Evolutionary conservation across 2,797 vertebrate genomes (phyloP).

Genomic region (Otus scops): DNA sequence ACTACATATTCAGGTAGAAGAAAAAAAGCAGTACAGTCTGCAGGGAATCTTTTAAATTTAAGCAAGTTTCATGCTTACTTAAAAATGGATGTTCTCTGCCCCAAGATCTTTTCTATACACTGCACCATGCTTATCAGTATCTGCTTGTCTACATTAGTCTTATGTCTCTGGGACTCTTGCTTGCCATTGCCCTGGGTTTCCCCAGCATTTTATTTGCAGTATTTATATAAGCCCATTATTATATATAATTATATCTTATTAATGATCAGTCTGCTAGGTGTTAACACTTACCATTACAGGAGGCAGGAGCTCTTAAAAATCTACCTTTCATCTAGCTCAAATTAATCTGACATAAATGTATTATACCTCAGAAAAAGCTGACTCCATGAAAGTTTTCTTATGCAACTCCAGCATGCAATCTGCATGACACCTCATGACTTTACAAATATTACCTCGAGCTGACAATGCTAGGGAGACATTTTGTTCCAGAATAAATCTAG

Average conservation of each 20-base stretch:
- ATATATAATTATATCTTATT: slow-evolving; percentile 41
- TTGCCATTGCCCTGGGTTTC: neutral
- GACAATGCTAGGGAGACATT: neutral
- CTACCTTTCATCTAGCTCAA: slow-evolving; percentile 44
- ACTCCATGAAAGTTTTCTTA: slow-evolving; percentile 28
- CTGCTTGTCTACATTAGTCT: neutral
- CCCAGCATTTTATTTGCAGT: slow-evolving; percentile 1
- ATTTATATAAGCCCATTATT: slow-evolving; percentile 26
- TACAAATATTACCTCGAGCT: neutral
- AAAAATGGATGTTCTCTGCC: neutral
- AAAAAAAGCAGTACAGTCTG: neutral
- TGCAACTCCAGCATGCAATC: slow-evolving; percentile 8
- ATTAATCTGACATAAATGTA: slow-evolving; percentile 18
- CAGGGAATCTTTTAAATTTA: neutral
- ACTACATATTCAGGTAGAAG: neutral
- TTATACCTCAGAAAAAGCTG: slow-evolving; percentile 24
- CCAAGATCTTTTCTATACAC: neutral
- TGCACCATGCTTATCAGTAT: neutral
- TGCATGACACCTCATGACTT: slow-evolving; percentile 24
- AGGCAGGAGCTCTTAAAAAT: slow-evolving; percentile 27
- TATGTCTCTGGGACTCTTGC: neutral
- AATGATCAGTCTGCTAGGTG: slow-evolving; percentile 27
- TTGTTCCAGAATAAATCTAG: slow-evolving; percentile 7
- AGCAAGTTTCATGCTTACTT: neutral
- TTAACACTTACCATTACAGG: slow-evolving; percentile 25